Conservation (phyloP, 2,113 vertebrate species). For the Podiceps cristatus region DNA sequence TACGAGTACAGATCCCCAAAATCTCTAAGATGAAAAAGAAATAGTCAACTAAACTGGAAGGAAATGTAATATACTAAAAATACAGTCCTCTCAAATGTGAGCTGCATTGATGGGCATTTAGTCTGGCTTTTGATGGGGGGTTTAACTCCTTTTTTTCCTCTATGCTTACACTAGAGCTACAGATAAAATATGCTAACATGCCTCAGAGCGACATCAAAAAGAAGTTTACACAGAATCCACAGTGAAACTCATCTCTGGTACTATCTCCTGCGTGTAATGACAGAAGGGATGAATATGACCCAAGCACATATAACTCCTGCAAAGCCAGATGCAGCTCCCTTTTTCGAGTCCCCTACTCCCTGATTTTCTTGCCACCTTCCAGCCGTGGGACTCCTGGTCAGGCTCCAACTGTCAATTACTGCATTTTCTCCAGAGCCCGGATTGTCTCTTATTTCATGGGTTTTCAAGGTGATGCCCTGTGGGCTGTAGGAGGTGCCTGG, state of each 20-base stretch:
- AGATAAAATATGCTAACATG: neutral
- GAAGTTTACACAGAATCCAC: neutral
- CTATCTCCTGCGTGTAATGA: neutral
- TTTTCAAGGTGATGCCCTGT: neutral
- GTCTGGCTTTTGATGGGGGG: neutral
- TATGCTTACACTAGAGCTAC: neutral
- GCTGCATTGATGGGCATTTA: neutral
- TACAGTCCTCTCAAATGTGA: neutral
- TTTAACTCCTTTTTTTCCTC: neutral
- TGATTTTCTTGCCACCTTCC: neutral
- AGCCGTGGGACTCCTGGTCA: neutral
- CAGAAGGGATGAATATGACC: neutral
- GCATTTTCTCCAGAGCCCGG: neutral
- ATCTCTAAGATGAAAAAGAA: neutral
- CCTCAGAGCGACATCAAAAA: neutral
- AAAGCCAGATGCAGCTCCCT: neutral
- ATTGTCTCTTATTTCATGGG: neutral
- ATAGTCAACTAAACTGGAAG: neutral
- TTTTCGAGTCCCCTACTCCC: neutral
- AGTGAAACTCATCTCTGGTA: neutral
- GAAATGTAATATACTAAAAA: neutral
- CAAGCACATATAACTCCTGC: neutral
- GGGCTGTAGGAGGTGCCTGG: neutral
- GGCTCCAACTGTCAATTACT: neutral
- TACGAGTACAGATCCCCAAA: neutral